Conservation (phyloP, 2,888 invertebrate genomes). For the Aproaerema taeniolella region DNA sequence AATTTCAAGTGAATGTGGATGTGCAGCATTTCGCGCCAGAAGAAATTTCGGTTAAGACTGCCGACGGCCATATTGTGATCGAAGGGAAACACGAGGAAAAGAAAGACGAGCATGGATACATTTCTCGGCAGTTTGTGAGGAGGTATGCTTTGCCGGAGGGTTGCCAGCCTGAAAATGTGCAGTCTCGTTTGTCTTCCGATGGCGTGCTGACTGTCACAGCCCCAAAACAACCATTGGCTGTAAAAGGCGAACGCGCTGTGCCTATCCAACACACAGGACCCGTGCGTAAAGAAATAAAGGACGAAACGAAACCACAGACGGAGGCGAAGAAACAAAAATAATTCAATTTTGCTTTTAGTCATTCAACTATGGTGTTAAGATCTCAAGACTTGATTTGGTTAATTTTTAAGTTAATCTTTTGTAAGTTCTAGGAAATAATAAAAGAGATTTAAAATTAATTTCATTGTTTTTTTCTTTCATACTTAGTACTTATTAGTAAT, state of each 20-base stretch:
- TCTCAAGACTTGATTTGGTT: too few species aligned
- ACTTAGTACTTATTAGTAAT: too few species aligned
- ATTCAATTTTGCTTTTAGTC: too few species aligned
- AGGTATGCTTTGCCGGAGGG: constrained; percentile 84
- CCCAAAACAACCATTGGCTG: constrained; percentile 44
- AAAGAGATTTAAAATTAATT: too few species aligned
- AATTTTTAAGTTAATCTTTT: too few species aligned
- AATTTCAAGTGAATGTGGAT: constrained; percentile 80
- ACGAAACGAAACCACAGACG: constrained; percentile 37
- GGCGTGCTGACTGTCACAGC: too few species aligned
- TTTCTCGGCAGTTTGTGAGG: too few species aligned
- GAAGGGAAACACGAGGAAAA: constrained; percentile 88
- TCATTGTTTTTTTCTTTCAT: too few species aligned
- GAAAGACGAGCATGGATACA: constrained; percentile 83
- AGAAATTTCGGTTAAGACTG: constrained; percentile 84
- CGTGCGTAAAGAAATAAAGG: constrained; percentile 46
- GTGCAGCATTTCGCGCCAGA: constrained; percentile 86
- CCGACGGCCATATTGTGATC: constrained; percentile 79
- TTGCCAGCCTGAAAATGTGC: constrained; percentile 81
- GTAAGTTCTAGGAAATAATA: too few species aligned
- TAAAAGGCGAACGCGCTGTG: constrained; percentile 49
- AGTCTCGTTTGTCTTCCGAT: constrained; percentile 83
- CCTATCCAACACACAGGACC: constrained; percentile 78
- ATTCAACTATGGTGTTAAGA: too few species aligned
- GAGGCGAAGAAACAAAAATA: background rate